Percentiles rank a stretch among this genome's conserved stretches.
These are phyloP conservation scores for Limanda limanda DNA, from an alignment of 2,113 vertebrate species.

Conservation along the genomic window DNA sequence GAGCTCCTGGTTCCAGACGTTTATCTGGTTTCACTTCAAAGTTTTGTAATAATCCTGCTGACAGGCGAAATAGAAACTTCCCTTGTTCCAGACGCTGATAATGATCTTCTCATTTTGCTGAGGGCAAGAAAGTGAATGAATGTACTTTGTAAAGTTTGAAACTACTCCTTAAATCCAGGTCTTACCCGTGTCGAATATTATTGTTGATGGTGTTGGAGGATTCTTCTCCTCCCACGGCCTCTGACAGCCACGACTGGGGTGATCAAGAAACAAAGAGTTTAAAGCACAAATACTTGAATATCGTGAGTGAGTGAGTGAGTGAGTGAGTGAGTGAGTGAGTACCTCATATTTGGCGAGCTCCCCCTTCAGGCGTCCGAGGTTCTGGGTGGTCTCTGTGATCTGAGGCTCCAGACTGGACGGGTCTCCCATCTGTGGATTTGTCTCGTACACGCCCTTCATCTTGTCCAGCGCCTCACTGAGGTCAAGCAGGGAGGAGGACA, in stretches of 20 bases:
- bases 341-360: conserved; percentile 96
- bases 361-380: conserved; percentile 87
- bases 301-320: not conserved
- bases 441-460: conserved; percentile 96
- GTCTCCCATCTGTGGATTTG: conserved; percentile 95
- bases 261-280: not conserved
- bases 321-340: not conserved
- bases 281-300: not conserved
- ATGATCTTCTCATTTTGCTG: not conserved
- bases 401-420: conserved; percentile 92
- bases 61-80: too few relatives aligned
- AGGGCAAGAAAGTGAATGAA: too few relatives aligned
- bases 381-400: conserved; percentile 89
- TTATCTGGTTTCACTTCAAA: too few relatives aligned
- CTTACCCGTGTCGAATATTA: conserved; percentile 79
- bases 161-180: too few relatives aligned
- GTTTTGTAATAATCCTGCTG: too few relatives aligned
- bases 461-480: conserved; percentile 92
- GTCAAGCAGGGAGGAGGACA: conserved; percentile 5
- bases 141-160: too few relatives aligned
- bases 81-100: too few relatives aligned
- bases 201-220: conserved; percentile 71
- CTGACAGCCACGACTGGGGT: conserved; percentile 82
- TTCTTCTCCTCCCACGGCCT: conserved; percentile 83
- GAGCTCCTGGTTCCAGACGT: too few relatives aligned